Conservation (phyloP, 2,888 invertebrate genomes). For the Zele albiditarsus region DNA sequence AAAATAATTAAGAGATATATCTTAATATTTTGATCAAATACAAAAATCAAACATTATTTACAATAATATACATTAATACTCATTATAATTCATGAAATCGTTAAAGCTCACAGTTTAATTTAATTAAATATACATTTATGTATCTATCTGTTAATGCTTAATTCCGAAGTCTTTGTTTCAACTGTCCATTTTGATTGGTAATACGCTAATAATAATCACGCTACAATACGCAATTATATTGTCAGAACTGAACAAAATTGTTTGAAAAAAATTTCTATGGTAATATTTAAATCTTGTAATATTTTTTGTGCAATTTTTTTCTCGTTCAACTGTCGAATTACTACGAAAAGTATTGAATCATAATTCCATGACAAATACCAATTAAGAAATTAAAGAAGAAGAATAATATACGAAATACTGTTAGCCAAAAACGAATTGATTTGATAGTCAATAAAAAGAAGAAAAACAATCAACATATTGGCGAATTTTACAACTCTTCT, state of each 20-base stretch:
- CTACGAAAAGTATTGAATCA: too few relatives aligned
- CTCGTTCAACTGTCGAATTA: too few relatives aligned
- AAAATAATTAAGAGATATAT: not conserved
- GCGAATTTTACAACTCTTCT: not conserved
- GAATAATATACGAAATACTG: not conserved
- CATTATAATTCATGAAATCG: conserved; percentile 36
- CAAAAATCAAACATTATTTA: conserved; percentile 55
- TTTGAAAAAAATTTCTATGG: too few relatives aligned
- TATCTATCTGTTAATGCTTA: not conserved
- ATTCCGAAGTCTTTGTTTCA: not conserved
- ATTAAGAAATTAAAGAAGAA: conserved; percentile 3
- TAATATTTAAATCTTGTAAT: too few relatives aligned
- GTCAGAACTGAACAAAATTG: not conserved
- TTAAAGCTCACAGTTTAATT: conserved; percentile 32
- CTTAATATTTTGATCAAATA: not conserved
- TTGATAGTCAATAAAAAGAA: not conserved
- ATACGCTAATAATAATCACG: not conserved
- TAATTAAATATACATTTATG: conserved; percentile 23
- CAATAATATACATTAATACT: conserved; percentile 52
- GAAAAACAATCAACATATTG: not conserved
- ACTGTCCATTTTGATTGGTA: not conserved
- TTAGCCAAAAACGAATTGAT: not conserved
- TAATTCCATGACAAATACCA: too few relatives aligned
- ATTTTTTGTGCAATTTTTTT: too few relatives aligned
- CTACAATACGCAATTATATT: not conserved